Evolutionary conservation across 2,888 invertebrate genomes (phyloP), one percentile per base, ranked within the genome.

Genomic region (Cyclophora punctaria): DNA sequence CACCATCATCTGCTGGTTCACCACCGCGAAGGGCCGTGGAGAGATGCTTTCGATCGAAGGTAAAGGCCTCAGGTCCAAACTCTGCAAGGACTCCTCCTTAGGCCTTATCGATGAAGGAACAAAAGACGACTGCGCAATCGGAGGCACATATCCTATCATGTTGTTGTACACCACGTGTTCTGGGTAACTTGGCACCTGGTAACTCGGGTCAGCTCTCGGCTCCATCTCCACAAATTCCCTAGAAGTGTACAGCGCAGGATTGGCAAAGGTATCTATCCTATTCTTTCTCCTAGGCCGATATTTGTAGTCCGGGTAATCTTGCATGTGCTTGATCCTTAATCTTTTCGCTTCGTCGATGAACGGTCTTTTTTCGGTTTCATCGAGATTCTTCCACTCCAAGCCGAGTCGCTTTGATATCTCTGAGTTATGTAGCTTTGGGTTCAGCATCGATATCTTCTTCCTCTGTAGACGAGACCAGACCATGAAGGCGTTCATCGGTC

Each of bases 401-500:
- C 96, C 96, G 4, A 96, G 82, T 7, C 94, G 84, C 71, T 96
- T 96, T 20, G 94, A 94, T 66, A 96, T 96, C 75, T 94, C 93
- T 0, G 93, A 93, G 65, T 94, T 94, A 75, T 93, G 93, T 63
- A 94, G 85, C 66, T 93, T 94, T 50, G 96, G 96, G 72, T 96
- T 94, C 73, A 95, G 92, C 74, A 92, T 90, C 0, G 96, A 95
- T 78, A 96, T 96, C 71, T 95, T 94, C 70, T 95, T 92, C 45
- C 96, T 80, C 69, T 98, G 98, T 44, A 96, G 87, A 50, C 98
- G 87, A 5, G 97, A 97, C 98, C 98, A 98, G 7, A 98, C 98
- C 98, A 98, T 98, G 86, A 98, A 98, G 1, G 98, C 98, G 82
- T 98, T 98, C 98, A 98, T 98, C 7, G 98, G 98, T 61, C 98